A percentile compares a stretch with the other conserved stretches of the same genome.
phyloP scores from a whole-genome alignment of 2,888 invertebrate genomes.

The Leuctra nigra region DNA sequence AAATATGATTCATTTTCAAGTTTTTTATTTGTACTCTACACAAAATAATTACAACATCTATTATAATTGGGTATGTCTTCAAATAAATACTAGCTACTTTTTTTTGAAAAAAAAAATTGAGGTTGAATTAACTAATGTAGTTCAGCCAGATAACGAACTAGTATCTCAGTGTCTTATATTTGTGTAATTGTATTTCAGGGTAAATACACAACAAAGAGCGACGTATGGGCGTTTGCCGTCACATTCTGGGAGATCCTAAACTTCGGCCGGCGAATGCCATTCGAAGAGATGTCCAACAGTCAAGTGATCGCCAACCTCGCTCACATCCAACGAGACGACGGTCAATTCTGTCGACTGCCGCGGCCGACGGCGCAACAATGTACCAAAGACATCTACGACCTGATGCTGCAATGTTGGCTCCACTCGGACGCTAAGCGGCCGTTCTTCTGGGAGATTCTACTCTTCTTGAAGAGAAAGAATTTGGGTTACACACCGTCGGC shows the following conservation, averaged over 20 bases:
- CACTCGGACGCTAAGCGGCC: slow-evolving; percentile 48
- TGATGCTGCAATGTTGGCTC: slow-evolving; percentile 56
- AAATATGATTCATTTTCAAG: too few species aligned
- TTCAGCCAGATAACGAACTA: too few species aligned
- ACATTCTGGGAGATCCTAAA: slow-evolving; percentile 82
- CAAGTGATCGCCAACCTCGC: slow-evolving; percentile 77
- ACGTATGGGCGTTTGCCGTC: slow-evolving; percentile 88
- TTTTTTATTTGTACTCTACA: too few species aligned
- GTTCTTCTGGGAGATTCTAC: slow-evolving; percentile 52
- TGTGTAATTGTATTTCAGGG: slow-evolving; percentile 46
- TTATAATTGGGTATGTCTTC: too few species aligned
- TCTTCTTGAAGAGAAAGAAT: slow-evolving; percentile 50
- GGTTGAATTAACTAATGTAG: too few species aligned
- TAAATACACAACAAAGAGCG: slow-evolving; percentile 81
- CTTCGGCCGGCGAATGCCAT: slow-evolving; percentile 69
- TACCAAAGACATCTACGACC: slow-evolving; percentile 52
- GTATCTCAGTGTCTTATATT: too few species aligned
- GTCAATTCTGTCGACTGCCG: slow-evolving; percentile 34
- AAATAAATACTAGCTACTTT: too few species aligned
- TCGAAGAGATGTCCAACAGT: slow-evolving; percentile 64
- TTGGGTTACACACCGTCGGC: slow-evolving; percentile 37
- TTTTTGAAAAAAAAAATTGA: too few species aligned
- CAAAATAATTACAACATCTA: too few species aligned
- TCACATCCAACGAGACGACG: slow-evolving; percentile 58
- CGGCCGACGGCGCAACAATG: slow-evolving; percentile 48